Evolutionary conservation across 2,797 vertebrate species (phyloP).

Genomic region (Capromys pilorides): DNA sequence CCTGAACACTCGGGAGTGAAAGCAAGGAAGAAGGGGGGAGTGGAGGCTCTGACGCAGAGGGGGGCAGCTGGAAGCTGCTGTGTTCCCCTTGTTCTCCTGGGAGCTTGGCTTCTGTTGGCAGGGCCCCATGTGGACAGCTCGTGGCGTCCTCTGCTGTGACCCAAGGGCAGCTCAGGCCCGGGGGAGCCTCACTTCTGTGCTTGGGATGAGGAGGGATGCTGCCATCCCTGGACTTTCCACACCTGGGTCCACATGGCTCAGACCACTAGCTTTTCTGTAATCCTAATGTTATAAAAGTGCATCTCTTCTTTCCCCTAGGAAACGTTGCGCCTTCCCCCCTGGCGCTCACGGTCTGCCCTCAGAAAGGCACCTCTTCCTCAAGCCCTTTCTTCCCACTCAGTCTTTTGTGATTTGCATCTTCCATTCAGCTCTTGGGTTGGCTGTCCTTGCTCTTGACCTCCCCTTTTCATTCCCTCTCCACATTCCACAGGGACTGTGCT

Average conservation of each 20-base stretch:
- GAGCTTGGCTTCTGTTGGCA: neutral
- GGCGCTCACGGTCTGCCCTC: neutral
- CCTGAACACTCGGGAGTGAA: neutral
- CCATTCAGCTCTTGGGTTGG: neutral
- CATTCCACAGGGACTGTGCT: neutral
- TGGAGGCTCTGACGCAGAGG: neutral
- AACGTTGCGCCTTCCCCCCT: neutral
- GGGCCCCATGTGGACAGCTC: too few relatives aligned
- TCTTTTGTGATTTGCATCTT: neutral
- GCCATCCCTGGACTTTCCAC: neutral
- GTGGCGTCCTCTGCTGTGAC: neutral
- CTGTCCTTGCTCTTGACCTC: neutral
- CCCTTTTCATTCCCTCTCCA: neutral
- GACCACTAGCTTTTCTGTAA: neutral
- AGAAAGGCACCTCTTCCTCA: neutral
- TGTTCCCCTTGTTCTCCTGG: neutral
- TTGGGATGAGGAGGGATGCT: neutral
- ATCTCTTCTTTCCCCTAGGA: neutral
- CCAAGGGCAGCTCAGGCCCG: accelerated
- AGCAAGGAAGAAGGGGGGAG: neutral
- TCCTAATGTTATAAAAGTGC: neutral
- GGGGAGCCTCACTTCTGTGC: neutral
- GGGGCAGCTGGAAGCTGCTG: too few relatives aligned
- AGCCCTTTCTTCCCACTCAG: neutral
- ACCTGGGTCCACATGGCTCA: too few relatives aligned